Evolutionary conservation across 2,888 invertebrate species (phyloP), one percentile per base, ranked within the genome.

Genomic region (Drosophila kanekoi): DNA sequence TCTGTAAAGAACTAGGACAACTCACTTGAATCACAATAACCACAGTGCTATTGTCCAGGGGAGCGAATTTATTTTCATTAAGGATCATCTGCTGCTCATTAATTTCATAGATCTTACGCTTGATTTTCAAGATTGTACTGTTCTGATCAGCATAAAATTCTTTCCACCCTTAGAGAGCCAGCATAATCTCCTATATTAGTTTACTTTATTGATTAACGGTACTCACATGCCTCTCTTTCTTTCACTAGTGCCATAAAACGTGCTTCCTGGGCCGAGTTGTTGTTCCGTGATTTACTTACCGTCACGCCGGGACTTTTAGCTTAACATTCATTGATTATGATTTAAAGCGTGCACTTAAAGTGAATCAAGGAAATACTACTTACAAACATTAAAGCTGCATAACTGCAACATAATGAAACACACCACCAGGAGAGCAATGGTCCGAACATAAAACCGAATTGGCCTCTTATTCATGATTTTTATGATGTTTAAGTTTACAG

Each of bases 51-150:
- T 95, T 95, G 87, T 95, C 95, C 54, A 98, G 93, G 4, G 97
- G 96, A 2, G 98, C 98, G 92, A 96, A 98, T 56, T 95, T 94
- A 75, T 97, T 96, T 90, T 97, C 95, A 93, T 98, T 98, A 92
- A 95, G 94, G 57, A 98, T 95, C 63, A 94, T 94, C 92, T 98
- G 98, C 74, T 95, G 95, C 18, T 94, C 94, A 91, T 98, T 98
- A 88, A 95, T 94, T 81, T 10, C 10, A n/a, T 10, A 13, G 10
- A 63, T 23, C 35, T 53, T 10, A 9, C 16, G 41, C 23, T 18
- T 54, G 32, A 61, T 71, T 60, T 58, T 56, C 53, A 35, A 49
- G 40, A 41, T 10, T 13, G 23, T 9, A 4, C 23, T 3, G 9
- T 38, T 54, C 14, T 14, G 14, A 5, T 16, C 14, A 14, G n/a